These are phyloP conservation scores for Mormyrops boulengeri DNA, from an alignment of 2,797 vertebrate species.

Conservation along the genomic window DNA sequence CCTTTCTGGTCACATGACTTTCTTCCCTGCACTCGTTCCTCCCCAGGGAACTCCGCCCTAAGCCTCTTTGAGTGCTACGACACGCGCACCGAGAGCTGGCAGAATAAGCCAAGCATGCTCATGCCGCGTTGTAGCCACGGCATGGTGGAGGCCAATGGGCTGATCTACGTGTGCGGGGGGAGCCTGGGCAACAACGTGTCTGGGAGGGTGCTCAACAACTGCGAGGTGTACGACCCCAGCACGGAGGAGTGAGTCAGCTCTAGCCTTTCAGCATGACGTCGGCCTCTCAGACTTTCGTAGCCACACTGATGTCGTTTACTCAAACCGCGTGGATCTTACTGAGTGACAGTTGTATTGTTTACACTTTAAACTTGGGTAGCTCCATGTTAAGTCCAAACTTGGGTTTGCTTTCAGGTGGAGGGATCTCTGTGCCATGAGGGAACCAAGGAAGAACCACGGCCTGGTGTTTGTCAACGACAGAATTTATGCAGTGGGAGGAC, in stretches of 20 bases:
- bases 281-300: background rate
- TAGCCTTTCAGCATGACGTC: background rate
- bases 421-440: slow-evolving; percentile 89
- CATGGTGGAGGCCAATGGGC: slow-evolving; percentile 83
- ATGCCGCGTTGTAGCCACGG: slow-evolving; percentile 92
- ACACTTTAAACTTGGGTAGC: background rate
- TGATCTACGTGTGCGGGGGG: slow-evolving; percentile 93
- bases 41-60: slow-evolving; percentile 83
- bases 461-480: slow-evolving; percentile 88
- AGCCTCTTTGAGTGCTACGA: slow-evolving; percentile 96
- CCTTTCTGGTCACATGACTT: background rate
- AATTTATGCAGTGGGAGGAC: slow-evolving; percentile 93
- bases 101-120: slow-evolving; percentile 89
- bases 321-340: background rate
- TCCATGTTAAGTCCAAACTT: background rate
- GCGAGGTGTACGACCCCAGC: slow-evolving; percentile 89
- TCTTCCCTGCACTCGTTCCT: slow-evolving; percentile 27
- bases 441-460: slow-evolving; percentile 91
- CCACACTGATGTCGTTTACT: background rate
- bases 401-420: slow-evolving; percentile 73
- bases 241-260: slow-evolving; percentile 77
- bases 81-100: slow-evolving; percentile 92
- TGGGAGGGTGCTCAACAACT: slow-evolving; percentile 86
- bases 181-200: slow-evolving; percentile 93
- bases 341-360: background rate